These are phyloP conservation scores for Marronus borbonicus DNA, from an alignment of 2,888 invertebrate species.

Conservation along the genomic window DNA sequence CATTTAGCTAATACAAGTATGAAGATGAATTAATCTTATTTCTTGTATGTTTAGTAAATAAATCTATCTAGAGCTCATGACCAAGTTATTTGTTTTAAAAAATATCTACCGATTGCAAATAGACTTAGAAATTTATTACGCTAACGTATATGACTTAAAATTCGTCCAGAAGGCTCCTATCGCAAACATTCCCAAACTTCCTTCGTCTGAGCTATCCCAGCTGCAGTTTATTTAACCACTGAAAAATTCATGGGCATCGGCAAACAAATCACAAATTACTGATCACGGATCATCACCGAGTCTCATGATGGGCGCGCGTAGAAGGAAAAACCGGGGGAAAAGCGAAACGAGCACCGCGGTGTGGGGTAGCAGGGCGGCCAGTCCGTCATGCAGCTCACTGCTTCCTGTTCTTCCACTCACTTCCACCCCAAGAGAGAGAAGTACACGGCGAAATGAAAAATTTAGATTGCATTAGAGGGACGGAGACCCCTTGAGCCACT, in stretches of 20 bases:
- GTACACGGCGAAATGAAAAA: conserved; percentile 68
- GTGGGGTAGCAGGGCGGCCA: conserved; percentile 9
- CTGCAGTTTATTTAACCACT: conserved; percentile 43
- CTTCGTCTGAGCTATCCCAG: background rate
- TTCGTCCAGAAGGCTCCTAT: background rate
- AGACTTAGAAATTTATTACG: too few species aligned
- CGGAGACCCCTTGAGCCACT: conserved; percentile 71
- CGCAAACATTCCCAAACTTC: background rate
- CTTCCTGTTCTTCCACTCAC: conserved; percentile 43
- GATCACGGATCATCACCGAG: conserved; percentile 44
- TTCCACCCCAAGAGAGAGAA: conserved; percentile 55
- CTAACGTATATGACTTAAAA: too few species aligned
- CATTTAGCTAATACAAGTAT: too few species aligned
- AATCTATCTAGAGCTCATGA: too few species aligned
- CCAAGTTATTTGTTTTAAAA: too few species aligned
- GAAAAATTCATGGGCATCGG: conserved; percentile 46
- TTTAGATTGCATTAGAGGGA: conserved; percentile 72
- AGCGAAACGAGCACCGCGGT: background rate
- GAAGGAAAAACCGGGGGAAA: conserved; percentile 39
- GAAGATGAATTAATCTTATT: too few species aligned
- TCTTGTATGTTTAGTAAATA: too few species aligned
- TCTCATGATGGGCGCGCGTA: conserved; percentile 17
- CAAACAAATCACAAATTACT: conserved; percentile 48
- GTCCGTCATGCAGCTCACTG: conserved; percentile 44
- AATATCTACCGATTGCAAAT: too few species aligned